Evolutionary conservation across 1,140 invertebrate genomes (phyloP).

Genomic region (Drosophila kurseongensis): DNA sequence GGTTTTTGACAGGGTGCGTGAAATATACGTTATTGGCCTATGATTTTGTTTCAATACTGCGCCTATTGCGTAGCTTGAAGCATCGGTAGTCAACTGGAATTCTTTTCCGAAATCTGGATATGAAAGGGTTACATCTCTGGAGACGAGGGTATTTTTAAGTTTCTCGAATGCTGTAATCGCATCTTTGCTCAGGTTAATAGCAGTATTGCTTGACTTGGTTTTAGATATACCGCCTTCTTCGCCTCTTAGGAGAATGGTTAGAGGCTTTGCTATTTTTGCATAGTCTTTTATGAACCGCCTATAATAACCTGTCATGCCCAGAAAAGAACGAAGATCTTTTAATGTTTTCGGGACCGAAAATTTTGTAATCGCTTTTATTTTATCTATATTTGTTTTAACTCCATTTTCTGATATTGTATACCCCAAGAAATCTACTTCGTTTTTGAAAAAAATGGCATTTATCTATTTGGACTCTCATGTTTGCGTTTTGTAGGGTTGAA

Average conservation of each 20-base stretch:
- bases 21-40: no score
- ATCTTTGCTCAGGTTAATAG: neutral
- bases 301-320: slow-evolving; percentile 1
- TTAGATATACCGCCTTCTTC: neutral
- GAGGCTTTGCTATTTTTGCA: no score
- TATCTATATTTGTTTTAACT: neutral
- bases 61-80: neutral
- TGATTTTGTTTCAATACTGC: neutral
- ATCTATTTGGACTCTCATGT: neutral
- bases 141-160: neutral
- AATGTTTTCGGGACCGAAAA: neutral
- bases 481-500: no score
- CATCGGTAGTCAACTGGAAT: neutral
- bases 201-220: neutral
- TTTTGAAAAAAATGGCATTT: neutral
- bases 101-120: neutral
- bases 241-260: no score
- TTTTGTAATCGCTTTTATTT: neutral
- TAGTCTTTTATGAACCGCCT: neutral
- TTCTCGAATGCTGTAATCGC: neutral
- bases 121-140: neutral
- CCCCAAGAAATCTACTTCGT: neutral
- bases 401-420: neutral
- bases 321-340: neutral
- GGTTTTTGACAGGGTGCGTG: no score